Evolutionary conservation across 64 coral and sea anemone species (phyloP).

Genomic region (Anthopleura sola): DNA sequence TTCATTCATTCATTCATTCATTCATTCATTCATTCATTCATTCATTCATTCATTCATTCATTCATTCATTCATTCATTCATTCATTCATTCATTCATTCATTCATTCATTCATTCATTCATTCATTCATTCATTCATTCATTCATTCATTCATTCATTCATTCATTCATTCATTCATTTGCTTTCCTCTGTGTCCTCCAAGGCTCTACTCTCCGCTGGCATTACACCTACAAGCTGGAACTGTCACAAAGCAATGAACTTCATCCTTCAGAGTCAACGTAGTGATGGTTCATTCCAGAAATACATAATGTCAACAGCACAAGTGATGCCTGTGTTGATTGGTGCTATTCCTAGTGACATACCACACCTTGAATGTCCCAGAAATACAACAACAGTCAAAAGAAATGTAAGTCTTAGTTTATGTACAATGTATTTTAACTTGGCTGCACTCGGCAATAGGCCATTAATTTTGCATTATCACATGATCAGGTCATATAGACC

Average conservation of each 20-base stretch:
- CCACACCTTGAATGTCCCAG: conserved; percentile 7
- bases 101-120: too few species aligned
- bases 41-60: too few species aligned
- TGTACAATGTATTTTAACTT: not conserved
- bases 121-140: too few species aligned
- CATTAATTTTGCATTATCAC: too few species aligned
- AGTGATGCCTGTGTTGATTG: conserved; percentile 34
- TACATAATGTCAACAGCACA: not conserved
- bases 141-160: too few species aligned
- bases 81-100: too few species aligned
- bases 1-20: too few species aligned
- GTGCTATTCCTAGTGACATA: conserved; percentile 33
- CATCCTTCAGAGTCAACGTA: conserved; percentile 18
- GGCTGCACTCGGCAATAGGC: not conserved
- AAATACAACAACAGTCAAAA: not conserved
- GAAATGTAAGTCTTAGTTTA: not conserved
- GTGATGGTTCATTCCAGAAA: conserved; percentile 39
- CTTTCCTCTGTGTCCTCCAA: not conserved
- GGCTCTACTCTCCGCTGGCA: conserved; percentile 29
- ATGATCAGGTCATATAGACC: too few species aligned
- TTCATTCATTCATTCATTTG: too few species aligned
- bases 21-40: too few species aligned
- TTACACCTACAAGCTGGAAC: not conserved
- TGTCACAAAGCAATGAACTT: conserved; percentile 26
- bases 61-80: too few species aligned